A percentile compares a stretch with the other conserved stretches of the same genome.
Evolutionary conservation across 2,113 vertebrate species (phyloP).

Genomic region (Strix uralensis): DNA sequence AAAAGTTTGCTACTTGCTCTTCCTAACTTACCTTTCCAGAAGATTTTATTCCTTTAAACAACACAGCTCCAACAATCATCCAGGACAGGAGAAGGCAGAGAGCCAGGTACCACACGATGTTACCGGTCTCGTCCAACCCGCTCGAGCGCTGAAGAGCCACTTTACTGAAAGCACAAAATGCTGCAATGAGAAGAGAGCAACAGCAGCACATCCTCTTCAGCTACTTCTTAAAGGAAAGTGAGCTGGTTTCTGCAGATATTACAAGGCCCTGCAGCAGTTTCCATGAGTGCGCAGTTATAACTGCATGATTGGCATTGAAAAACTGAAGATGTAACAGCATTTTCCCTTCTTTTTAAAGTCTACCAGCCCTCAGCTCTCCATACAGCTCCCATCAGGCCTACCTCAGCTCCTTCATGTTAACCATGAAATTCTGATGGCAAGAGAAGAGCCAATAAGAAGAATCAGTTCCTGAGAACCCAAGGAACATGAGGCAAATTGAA

Average conservation of each 20-base stretch:
- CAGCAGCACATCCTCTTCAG: background rate
- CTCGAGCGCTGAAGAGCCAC: constrained; percentile 83
- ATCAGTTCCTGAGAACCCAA: background rate
- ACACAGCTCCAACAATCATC: constrained; percentile 78
- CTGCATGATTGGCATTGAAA: background rate
- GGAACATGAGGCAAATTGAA: background rate
- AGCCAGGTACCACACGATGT: constrained; percentile 91
- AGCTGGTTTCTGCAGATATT: background rate
- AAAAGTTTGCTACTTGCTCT: background rate
- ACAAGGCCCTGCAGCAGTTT: background rate
- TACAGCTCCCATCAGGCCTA: background rate
- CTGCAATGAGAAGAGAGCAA: background rate
- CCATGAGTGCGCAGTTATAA: background rate
- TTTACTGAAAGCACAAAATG: constrained; percentile 68
- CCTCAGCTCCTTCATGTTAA: background rate
- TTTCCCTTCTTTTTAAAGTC: background rate
- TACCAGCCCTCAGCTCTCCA: background rate
- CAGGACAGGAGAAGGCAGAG: constrained; percentile 91
- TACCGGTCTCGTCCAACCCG: constrained; percentile 85
- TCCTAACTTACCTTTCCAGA: constrained; percentile 88
- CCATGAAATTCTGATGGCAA: background rate
- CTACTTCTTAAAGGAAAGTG: background rate
- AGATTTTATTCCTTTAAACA: constrained; percentile 94
- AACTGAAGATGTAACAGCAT: background rate
- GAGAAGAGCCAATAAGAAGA: background rate